Percentiles rank a stretch among this genome's conserved stretches.
Evolutionary conservation across 1,140 invertebrate species (phyloP).

Genomic region (Coenobita brevimanus): DNA sequence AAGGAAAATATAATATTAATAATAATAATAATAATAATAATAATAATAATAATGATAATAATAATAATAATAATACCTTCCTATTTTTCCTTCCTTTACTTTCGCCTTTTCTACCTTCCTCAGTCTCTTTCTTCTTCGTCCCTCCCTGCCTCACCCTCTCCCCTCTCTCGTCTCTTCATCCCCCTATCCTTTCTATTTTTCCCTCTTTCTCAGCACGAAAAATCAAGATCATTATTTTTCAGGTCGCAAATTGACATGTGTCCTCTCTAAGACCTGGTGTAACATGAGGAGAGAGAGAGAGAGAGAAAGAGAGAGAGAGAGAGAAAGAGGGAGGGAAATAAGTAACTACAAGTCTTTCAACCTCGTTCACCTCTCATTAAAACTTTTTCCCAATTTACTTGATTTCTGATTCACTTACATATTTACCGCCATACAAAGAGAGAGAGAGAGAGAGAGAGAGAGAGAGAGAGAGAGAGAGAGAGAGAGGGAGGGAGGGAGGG

Average conservation of each 20-base stretch:
- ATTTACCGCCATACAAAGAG: no score
- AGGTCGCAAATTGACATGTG: no score
- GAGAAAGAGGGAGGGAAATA: not conserved
- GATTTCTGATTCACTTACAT: no score
- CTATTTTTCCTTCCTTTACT: not conserved
- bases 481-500: slow-evolving; percentile 12
- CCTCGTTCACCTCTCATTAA: not conserved
- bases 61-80: not conserved
- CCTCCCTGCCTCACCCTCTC: not conserved
- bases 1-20: no score
- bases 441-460: not conserved
- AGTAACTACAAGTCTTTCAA: not conserved
- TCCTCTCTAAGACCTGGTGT: no score
- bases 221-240: no score
- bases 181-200: not conserved
- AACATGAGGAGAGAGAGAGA: not conserved
- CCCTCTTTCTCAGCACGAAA: slow-evolving; percentile 11
- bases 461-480: slow-evolving; percentile 22
- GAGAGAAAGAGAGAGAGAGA: not conserved
- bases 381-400: not conserved
- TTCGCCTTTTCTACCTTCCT: not conserved
- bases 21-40: no score
- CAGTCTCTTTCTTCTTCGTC: not conserved
- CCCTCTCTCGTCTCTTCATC: not conserved
- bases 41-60: slow-evolving; percentile 9